Evolutionary conservation across 2,888 invertebrate species (phyloP).

Genomic region (Geotrupes spiniger): DNA sequence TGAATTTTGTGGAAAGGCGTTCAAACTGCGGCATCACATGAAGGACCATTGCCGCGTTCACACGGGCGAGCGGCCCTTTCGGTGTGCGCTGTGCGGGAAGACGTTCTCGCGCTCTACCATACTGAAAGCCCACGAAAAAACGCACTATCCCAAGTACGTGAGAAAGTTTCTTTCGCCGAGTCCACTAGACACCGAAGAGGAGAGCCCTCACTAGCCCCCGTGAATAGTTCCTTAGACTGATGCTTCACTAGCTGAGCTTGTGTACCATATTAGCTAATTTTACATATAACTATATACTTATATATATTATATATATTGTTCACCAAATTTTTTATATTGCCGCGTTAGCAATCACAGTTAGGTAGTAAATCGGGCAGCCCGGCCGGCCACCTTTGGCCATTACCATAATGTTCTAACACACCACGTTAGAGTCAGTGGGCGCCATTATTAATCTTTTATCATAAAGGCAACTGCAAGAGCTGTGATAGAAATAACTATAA

Average conservation of each 20-base stretch:
- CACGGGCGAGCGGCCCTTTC: conserved; percentile 87
- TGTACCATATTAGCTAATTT: conserved; percentile 27
- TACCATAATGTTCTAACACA: conserved; percentile 15
- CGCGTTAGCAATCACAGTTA: conserved; percentile 36
- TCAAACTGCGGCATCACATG: conserved; percentile 90
- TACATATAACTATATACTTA: conserved; percentile 17
- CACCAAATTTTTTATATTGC: conserved; percentile 34
- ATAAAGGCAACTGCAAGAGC: conserved; percentile 35
- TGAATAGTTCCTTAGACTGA: conserved; percentile 37
- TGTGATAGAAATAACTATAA: conserved; percentile 48
- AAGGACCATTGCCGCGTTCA: conserved; percentile 92
- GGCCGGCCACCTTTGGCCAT: conserved; percentile 24
- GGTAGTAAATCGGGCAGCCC: conserved; percentile 10
- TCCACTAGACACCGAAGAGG: conserved; percentile 80
- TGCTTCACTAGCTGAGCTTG: conserved; percentile 29
- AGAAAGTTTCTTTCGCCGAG: conserved; percentile 86
- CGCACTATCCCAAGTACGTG: conserved; percentile 88
- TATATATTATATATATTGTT: conserved; percentile 29
- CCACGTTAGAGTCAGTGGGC: conserved; percentile 8
- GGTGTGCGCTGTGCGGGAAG: conserved; percentile 85
- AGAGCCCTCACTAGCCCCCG: conserved; percentile 64
- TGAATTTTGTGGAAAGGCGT: conserved; percentile 91
- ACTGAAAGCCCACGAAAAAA: conserved; percentile 89
- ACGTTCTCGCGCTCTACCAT: conserved; percentile 89
- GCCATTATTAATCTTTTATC: conserved; percentile 11